These are phyloP conservation scores for Helicoverpa armigera DNA, from an alignment of 1,140 invertebrate species.

Conservation along the genomic window DNA sequence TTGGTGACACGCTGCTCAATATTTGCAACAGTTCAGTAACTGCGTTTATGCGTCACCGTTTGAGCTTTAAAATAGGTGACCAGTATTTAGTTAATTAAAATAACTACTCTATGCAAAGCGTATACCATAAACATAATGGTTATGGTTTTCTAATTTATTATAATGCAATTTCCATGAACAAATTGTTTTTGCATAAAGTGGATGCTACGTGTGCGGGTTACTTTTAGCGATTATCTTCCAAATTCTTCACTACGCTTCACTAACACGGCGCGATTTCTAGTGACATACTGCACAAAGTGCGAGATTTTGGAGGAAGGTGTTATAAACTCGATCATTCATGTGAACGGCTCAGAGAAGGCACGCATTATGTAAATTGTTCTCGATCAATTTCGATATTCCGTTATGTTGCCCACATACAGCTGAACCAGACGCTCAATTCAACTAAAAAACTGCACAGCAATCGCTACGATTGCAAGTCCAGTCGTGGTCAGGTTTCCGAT, in stretches of 20 bases:
- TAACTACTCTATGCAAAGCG: too few species aligned
- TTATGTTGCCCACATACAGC: constrained; percentile 43
- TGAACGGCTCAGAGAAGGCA: constrained; percentile 13
- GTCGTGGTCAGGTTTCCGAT: constrained; percentile 50
- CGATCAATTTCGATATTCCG: constrained; percentile 48
- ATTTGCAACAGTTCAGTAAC: background rate
- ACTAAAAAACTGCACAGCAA: constrained; percentile 29
- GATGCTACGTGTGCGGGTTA: too few species aligned
- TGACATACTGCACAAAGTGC: too few species aligned
- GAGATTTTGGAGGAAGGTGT: constrained; percentile 13
- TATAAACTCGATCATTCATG: constrained; percentile 18
- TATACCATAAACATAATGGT: background rate
- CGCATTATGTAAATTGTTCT: constrained; percentile 35
- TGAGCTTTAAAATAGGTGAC: constrained; percentile 11
- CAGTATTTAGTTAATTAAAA: constrained; percentile 3
- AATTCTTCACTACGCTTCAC: too few species aligned
- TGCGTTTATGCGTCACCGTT: background rate
- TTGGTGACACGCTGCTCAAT: background rate
- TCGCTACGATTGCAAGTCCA: constrained; percentile 14
- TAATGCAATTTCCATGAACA: background rate
- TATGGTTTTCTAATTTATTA: background rate
- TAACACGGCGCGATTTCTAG: too few species aligned
- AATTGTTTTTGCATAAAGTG: background rate
- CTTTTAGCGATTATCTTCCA: too few species aligned
- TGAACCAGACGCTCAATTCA: constrained; percentile 10